phyloP scores from a whole-genome alignment of 1,140 invertebrate genomes.

The Bradysia coprophila region DNA sequence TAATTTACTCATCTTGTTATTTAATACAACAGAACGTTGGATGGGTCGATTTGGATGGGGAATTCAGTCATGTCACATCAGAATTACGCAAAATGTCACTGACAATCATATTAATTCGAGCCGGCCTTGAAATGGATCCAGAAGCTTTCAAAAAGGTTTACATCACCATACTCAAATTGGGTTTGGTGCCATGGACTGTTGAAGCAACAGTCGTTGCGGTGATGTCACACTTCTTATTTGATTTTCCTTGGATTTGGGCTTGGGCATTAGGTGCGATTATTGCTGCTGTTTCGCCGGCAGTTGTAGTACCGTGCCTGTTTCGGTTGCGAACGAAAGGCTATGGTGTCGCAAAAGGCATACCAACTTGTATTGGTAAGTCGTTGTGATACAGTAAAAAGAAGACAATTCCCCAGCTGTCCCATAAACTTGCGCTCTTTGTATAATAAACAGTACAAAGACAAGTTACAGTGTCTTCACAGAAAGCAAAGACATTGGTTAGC shows the following conservation, averaged over 20 bases:
- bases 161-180: slow-evolving; percentile 59
- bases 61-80: slow-evolving; percentile 37
- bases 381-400: too few species aligned
- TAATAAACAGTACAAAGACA: too few species aligned
- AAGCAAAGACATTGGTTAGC: too few species aligned
- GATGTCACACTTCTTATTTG: slow-evolving; percentile 51
- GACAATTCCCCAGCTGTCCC: too few species aligned
- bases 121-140: slow-evolving; percentile 83
- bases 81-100: slow-evolving; percentile 71
- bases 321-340: slow-evolving; percentile 65
- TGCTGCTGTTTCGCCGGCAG: slow-evolving; percentile 85
- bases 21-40: slow-evolving; percentile 37
- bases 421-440: too few species aligned
- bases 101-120: slow-evolving; percentile 79
- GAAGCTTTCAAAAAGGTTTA: slow-evolving; percentile 60
- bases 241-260: slow-evolving; percentile 73
- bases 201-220: slow-evolving; percentile 54
- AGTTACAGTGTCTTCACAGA: too few species aligned
- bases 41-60: slow-evolving; percentile 45
- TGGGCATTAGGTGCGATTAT: slow-evolving; percentile 74
- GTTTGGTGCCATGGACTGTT: slow-evolving; percentile 69
- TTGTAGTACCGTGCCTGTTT: slow-evolving; percentile 83
- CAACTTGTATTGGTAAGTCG: slow-evolving; percentile 70
- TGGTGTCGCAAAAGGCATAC: slow-evolving; percentile 85
- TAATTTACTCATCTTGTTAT: neutral